Conservation (phyloP, 2,113 vertebrate genomes). For the Thunnus maccoyii region DNA sequence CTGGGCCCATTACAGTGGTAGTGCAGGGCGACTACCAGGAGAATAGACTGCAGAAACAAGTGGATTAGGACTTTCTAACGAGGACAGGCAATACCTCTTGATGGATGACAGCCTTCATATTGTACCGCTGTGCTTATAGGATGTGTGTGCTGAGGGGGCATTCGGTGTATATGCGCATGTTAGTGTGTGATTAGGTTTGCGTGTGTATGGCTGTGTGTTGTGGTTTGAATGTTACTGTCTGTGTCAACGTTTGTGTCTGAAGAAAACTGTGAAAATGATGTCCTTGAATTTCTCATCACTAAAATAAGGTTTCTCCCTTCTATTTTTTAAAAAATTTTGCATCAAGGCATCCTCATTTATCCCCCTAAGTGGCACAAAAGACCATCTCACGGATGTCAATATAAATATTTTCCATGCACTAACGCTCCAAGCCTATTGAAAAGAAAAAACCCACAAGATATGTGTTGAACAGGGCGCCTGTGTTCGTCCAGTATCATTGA, state of each 20-base stretch:
- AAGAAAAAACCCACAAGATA: conserved; percentile 18
- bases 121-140: conserved; percentile 38
- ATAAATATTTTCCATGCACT: conserved; percentile 46
- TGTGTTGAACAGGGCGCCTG: conserved; percentile 41
- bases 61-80: conserved; percentile 83
- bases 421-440: conserved; percentile 26
- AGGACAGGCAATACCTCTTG: conserved; percentile 80
- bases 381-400: conserved; percentile 25
- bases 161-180: conserved; percentile 38
- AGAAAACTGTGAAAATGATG: conserved; percentile 34
- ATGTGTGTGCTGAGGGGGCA: conserved; percentile 36
- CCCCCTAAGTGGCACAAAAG: conserved; percentile 28
- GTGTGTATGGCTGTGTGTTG: conserved; percentile 35
- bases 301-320: conserved; percentile 27
- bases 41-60: conserved; percentile 80
- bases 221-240: conserved; percentile 38
- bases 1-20: conserved; percentile 64
- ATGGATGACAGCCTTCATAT: conserved; percentile 80
- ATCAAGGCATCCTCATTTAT: conserved; percentile 13
- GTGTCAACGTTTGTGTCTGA: conserved; percentile 21
- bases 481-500: conserved; percentile 59
- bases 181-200: conserved; percentile 36
- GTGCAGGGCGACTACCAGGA: conserved; percentile 63
- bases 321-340: not conserved
- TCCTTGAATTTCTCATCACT: conserved; percentile 49